phyloP scores from a whole-genome alignment of 2,888 invertebrate genomes.

The Odontothrips loti region DNA sequence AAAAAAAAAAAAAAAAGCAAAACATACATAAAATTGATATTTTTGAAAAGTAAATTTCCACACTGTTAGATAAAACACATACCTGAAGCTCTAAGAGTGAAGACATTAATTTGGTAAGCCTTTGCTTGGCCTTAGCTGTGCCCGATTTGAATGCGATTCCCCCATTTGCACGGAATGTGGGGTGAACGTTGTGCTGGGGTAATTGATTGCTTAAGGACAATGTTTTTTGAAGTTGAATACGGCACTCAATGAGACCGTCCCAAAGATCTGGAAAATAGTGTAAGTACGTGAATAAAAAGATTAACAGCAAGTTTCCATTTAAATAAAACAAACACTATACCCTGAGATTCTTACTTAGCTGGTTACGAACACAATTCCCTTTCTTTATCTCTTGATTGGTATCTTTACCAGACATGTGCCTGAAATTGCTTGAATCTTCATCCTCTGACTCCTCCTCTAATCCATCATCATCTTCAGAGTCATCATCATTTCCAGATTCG shows the following conservation, averaged over 20 bases:
- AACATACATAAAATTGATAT: constrained; percentile 8
- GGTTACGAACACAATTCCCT: constrained; percentile 44
- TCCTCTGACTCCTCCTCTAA: constrained; percentile 31
- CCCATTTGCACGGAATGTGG: constrained; percentile 47
- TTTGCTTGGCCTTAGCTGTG: constrained; percentile 51
- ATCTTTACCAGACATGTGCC: constrained; percentile 32
- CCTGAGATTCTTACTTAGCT: constrained; percentile 41
- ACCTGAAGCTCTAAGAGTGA: constrained; percentile 47
- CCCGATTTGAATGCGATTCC: constrained; percentile 50
- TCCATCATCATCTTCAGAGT: constrained; percentile 27
- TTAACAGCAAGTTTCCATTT: background rate
- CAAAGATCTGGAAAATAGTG: constrained; percentile 54
- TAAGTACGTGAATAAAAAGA: constrained; percentile 13
- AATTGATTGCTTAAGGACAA: constrained; percentile 71
- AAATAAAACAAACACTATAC: constrained; percentile 26
- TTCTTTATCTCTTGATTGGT: constrained; percentile 40
- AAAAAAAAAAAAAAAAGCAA: constrained; percentile 30
- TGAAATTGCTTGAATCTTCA: constrained; percentile 27
- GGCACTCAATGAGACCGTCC: constrained; percentile 79
- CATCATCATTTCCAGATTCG: constrained; percentile 17
- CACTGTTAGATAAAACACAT: constrained; percentile 24
- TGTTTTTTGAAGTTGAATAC: constrained; percentile 84
- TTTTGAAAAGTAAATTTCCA: constrained; percentile 7
- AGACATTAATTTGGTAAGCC: constrained; percentile 58
- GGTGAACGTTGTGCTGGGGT: constrained; percentile 60